These are phyloP conservation scores for Fundulus diaphanus DNA, from an alignment of 2,797 vertebrate species.

Conservation along the genomic window DNA sequence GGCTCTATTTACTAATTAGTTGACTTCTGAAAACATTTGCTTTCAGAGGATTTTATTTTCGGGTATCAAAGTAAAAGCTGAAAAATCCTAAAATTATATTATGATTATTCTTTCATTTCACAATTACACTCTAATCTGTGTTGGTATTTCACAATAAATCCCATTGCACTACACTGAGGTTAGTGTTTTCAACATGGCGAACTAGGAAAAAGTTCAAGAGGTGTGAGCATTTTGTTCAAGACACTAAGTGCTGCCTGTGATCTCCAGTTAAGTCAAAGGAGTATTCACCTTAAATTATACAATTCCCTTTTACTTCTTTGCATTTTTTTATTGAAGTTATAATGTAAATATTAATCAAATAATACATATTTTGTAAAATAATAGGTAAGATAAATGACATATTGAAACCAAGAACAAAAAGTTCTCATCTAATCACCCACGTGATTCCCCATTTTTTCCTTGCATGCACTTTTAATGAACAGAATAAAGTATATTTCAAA, in stretches of 20 bases:
- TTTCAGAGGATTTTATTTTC: neutral
- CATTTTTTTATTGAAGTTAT: neutral
- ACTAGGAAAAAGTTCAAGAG: neutral
- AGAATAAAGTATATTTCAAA: slow-evolving; percentile 55
- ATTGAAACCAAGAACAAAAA: slow-evolving; percentile 37
- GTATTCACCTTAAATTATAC: neutral
- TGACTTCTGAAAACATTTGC: neutral
- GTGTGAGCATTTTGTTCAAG: neutral
- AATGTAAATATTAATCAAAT: neutral
- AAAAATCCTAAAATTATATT: neutral
- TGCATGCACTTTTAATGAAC: slow-evolving; percentile 67
- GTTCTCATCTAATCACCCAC: slow-evolving; percentile 37
- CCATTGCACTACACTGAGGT: neutral
- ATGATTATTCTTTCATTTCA: neutral
- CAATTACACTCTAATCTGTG: neutral
- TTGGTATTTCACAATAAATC: neutral
- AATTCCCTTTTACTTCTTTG: neutral
- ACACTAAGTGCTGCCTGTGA: neutral
- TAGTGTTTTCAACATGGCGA: neutral
- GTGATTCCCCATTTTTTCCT: slow-evolving; percentile 39
- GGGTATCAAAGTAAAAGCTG: neutral
- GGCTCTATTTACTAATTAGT: neutral
- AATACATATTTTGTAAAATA: neutral
- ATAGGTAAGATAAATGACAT: slow-evolving; percentile 20
- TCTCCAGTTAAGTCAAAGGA: neutral